Evolutionary conservation across 2,113 vertebrate genomes (phyloP).

Genomic region (Brachyhypopomus occidentalis): DNA sequence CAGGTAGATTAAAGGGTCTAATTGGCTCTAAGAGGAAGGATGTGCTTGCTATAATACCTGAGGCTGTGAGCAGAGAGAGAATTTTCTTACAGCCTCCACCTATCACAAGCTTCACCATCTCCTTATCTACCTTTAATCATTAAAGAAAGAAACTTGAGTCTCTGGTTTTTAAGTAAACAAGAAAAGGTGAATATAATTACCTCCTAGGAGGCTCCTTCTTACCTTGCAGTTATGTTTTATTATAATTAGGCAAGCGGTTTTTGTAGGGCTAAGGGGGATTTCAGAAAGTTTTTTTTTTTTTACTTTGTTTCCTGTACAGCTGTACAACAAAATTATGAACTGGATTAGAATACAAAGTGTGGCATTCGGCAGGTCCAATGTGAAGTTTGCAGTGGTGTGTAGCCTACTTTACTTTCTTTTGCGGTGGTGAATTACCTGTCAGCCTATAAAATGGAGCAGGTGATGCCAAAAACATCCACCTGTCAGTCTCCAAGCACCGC

Average conservation of each 20-base stretch:
- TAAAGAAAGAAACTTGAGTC: slow-evolving; percentile 54
- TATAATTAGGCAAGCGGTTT: slow-evolving; percentile 67
- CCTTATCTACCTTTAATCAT: slow-evolving; percentile 53
- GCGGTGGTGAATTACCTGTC: slow-evolving; percentile 14
- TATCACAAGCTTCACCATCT: slow-evolving; percentile 38
- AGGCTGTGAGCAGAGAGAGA: neutral
- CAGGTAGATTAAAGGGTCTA: slow-evolving; percentile 49
- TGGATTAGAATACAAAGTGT: too few relatives aligned
- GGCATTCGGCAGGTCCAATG: neutral
- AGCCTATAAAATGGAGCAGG: slow-evolving; percentile 4
- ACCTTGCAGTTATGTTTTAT: slow-evolving; percentile 62
- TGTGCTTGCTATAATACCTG: slow-evolving; percentile 3
- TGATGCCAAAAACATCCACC: slow-evolving; percentile 17
- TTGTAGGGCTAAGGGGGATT: slow-evolving; percentile 50
- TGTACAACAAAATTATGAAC: neutral
- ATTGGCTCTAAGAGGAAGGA: slow-evolving; percentile 9
- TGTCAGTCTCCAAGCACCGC: slow-evolving; percentile 37
- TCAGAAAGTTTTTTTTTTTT: slow-evolving; percentile 42
- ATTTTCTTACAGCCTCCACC: neutral
- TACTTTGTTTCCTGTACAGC: slow-evolving; percentile 17
- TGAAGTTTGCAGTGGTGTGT: neutral
- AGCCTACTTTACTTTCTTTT: neutral
- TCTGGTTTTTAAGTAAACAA: slow-evolving; percentile 71
- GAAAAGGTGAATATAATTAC: slow-evolving; percentile 70
- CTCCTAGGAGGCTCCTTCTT: slow-evolving; percentile 63